These are phyloP conservation scores for Ptyas mucosa DNA, from an alignment of 2,113 vertebrate genomes.

Conservation along the genomic window DNA sequence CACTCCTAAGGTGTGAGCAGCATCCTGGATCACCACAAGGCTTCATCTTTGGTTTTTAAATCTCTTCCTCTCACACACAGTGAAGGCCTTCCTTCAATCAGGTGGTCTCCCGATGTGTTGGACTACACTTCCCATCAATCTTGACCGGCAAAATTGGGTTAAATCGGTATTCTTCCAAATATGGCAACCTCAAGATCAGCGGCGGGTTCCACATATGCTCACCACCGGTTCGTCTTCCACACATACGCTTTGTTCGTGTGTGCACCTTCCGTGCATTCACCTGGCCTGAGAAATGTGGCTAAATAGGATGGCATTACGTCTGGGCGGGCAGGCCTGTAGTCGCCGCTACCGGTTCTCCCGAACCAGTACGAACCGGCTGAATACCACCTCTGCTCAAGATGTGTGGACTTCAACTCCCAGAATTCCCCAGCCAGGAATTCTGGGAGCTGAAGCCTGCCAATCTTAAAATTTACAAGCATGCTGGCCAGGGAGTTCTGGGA, in stretches of 20 bases:
- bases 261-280: too few relatives aligned
- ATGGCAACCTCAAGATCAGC: background rate
- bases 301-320: too few relatives aligned
- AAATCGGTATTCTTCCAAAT: background rate
- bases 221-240: too few relatives aligned
- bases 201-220: too few relatives aligned
- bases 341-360: too few relatives aligned
- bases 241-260: too few relatives aligned
- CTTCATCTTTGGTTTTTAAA: background rate
- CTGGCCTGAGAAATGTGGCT: too few relatives aligned
- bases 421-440: background rate
- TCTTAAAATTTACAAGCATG: too few relatives aligned
- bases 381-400: background rate
- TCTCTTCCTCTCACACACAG: background rate
- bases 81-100: background rate
- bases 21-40: background rate
- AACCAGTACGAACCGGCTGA: too few relatives aligned
- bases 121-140: background rate
- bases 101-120: background rate
- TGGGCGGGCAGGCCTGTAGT: too few relatives aligned
- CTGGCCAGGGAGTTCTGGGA: background rate
- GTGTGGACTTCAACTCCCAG: background rate
- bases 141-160: background rate
- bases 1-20: background rate
- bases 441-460: background rate